Base-by-base conservation (phyloP, 2,113 vertebrate species). In the Corvus cornix region DNA sequence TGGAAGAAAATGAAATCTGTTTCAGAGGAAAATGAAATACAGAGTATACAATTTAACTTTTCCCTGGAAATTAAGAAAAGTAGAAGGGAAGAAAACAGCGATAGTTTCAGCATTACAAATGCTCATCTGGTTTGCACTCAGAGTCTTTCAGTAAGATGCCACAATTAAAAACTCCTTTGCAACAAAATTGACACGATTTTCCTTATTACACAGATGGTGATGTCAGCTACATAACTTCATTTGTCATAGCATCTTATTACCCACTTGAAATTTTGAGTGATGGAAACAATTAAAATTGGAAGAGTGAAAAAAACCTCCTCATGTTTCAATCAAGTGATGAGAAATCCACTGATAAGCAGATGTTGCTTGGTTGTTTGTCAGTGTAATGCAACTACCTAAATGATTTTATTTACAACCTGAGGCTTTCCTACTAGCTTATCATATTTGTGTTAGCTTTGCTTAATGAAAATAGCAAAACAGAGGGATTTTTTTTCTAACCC, bases 381-480 rank as follows among this genome's bases (percentile, higher is more conserved):
- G 60, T 15, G n/a, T 79, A 87, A 60, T 56, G 44, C 56, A 68
- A 23, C 41, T 23, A n/a, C 18, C 16, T 37, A 90, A 88, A 89
- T 27, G 1, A 53, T 83, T 94, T 88, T 53, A 84, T 90, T 86
- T 81, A 74, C 52, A 88, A 35, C 27, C 51, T 28, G 35, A 84
- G 88, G 64, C 35, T 96, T 81, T 88, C 72, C 60, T 74, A 81
- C 49, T 16, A 63, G 48, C 27, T 90, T 89, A 74, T 74, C 31
- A 11, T 67, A 75, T 88, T 91, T 91, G 26, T 85, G 67, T 80
- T 95, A 80, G 52, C 30, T 91, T 83, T 86, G 30, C 60, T 90
- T 95, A 75, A 87, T 69, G 46, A 87, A 81, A 94, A 87, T 48
- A 90, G 21, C n/a, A 78, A 86, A 93, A 88, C 26, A 86, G 69